phyloP scores from a whole-genome alignment of 1,140 invertebrate genomes.

The Megalonaias nervosa region DNA sequence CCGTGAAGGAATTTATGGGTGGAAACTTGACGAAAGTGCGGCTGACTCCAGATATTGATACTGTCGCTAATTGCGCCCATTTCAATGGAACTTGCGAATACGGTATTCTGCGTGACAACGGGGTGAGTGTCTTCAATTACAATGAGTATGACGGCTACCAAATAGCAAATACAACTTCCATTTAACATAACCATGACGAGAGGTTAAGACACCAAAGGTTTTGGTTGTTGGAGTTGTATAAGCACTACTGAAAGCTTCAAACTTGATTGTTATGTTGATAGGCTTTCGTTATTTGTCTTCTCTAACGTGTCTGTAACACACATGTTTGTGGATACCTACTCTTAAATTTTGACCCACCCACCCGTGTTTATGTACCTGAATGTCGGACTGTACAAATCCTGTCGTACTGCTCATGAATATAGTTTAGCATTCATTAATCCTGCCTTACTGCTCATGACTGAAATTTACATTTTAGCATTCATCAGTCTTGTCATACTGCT shows the following conservation, averaged over 20 bases:
- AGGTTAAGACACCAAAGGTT: too few relatives aligned
- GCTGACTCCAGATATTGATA: constrained; percentile 16
- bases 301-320: too few relatives aligned
- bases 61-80: constrained; percentile 30
- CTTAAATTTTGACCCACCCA: too few relatives aligned
- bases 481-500: too few relatives aligned
- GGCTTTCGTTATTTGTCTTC: neutral
- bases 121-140: constrained; percentile 27
- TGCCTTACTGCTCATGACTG: too few relatives aligned
- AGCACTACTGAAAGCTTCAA: neutral
- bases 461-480: too few relatives aligned
- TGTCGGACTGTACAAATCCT: too few relatives aligned
- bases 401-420: too few relatives aligned
- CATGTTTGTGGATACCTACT: too few relatives aligned
- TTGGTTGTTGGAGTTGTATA: neutral
- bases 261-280: neutral
- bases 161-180: neutral
- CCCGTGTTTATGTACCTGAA: too few relatives aligned
- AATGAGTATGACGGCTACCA: neutral
- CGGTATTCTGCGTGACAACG: constrained; percentile 83
- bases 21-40: constrained; percentile 6
- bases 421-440: too few relatives aligned
- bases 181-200: neutral
- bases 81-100: constrained; percentile 75
- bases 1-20: neutral